Evolutionary conservation across 1,140 invertebrate species (phyloP), one percentile per base, ranked within the genome.

Genomic region (Maniola jurtina): DNA sequence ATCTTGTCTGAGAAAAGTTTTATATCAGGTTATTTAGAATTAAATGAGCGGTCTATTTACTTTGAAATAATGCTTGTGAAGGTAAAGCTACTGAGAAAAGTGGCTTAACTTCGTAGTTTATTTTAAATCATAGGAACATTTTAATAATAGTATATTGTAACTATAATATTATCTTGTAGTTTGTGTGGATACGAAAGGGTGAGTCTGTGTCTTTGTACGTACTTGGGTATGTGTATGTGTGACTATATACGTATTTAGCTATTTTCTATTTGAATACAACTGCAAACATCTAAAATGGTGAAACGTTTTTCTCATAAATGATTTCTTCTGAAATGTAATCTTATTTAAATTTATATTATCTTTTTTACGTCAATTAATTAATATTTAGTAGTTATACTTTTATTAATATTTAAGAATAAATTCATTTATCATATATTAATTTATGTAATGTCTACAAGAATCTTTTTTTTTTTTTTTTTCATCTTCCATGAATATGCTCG

Each of bases 191-290:
- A 45, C 5, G 9, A 11, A 45, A 45, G 9, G 6, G 42, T 45
- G 13, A 2, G 4, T 6, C 5, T 52, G 14, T 15, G 47, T 52
- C 5, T 42, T 42, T 10, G n/a, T n/a, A 47, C 5, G 47, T 50
- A 11, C 14, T 15, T 38, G 10, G 34, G 8, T 25, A 45, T 50
- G n/a, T 55, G 11, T 40, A 14, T 66, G 52, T 36, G 10, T 52
- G 34, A 38, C 33, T 50, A 35, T 52, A 34, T 25, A 25, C 42
- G 40, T 52, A 10, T 25, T 25, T 60, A 56, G 47, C 50, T 72
- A 48, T 35, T 73, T 65, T 52, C 55, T 48, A 58, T 62, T 36
- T 38, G 35, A 64, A 65, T 67, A 14, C 66, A 59, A 70, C 68
- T 70, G 71, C 71, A 67, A 72, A 58, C 55, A 60, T 59, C 25